A percentile compares a stretch with the other conserved stretches of the same genome.
Evolutionary conservation across 2,797 vertebrate genomes (phyloP).

Genomic region (Enteromius trimaculatus): DNA sequence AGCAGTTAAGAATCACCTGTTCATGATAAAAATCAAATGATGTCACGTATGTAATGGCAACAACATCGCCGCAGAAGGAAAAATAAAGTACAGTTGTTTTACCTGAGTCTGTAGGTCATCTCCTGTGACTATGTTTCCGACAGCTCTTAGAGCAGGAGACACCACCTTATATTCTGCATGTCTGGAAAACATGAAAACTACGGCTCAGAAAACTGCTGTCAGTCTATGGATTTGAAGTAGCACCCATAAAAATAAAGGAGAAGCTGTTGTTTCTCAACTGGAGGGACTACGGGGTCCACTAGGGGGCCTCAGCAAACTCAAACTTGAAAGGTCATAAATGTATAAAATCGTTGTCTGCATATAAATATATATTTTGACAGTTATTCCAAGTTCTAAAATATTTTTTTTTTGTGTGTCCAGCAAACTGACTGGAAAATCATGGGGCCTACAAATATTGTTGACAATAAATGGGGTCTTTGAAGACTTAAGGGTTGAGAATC

Average conservation of each 20-base stretch:
- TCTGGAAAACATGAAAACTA: conserved; percentile 72
- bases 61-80: not conserved
- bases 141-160: conserved; percentile 93
- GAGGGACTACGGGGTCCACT: not conserved
- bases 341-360: not conserved
- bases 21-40: not conserved
- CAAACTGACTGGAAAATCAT: not conserved
- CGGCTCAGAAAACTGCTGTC: not conserved
- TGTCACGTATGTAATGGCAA: not conserved
- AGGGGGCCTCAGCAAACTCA: not conserved
- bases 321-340: not conserved
- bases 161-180: conserved; percentile 96
- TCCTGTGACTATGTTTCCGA: conserved; percentile 97
- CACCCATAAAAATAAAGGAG: not conserved
- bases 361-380: not conserved
- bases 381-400: not conserved
- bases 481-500: not conserved
- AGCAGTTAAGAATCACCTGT: conserved; percentile 96
- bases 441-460: not conserved
- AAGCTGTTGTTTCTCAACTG: not conserved
- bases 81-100: conserved; percentile 27
- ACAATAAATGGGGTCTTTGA: not conserved
- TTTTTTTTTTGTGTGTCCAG: not conserved
- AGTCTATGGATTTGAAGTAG: not conserved
- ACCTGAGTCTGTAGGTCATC: conserved; percentile 97